These are phyloP conservation scores for Steatornis caripensis DNA, from an alignment of 2,113 vertebrate genomes.

Conservation along the genomic window DNA sequence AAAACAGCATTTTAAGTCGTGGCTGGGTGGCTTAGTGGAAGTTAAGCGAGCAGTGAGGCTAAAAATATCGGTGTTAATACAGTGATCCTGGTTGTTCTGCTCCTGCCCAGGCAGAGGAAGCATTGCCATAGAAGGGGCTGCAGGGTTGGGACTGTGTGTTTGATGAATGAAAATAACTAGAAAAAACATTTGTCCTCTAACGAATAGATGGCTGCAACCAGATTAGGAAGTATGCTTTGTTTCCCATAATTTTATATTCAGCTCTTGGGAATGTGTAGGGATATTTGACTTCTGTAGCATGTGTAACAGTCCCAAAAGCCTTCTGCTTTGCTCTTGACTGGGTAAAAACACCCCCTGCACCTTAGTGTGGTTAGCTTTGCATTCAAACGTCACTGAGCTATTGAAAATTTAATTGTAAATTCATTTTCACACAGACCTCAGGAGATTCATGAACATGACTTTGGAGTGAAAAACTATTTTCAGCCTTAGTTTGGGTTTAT, in stretches of 20 bases:
- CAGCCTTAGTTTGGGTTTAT: background rate
- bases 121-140: slow-evolving; percentile 31
- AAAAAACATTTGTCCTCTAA: background rate
- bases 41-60: background rate
- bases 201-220: background rate
- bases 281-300: background rate
- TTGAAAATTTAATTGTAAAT: background rate
- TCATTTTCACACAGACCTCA: background rate
- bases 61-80: background rate
- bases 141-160: background rate
- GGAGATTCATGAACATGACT: background rate
- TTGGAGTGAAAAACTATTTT: background rate
- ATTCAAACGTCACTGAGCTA: background rate
- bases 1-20: background rate
- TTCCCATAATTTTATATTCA: background rate
- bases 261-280: background rate
- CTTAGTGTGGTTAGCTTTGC: background rate
- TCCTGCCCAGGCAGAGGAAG: background rate
- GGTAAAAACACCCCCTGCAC: background rate
- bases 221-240: background rate
- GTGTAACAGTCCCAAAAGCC: background rate
- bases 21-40: background rate
- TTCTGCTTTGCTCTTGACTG: background rate
- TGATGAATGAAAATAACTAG: slow-evolving; percentile 24
- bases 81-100: background rate